These are phyloP conservation scores for Acrossocheilus wenchowensis DNA, from an alignment of 2,797 vertebrate genomes.

Conservation along the genomic window DNA sequence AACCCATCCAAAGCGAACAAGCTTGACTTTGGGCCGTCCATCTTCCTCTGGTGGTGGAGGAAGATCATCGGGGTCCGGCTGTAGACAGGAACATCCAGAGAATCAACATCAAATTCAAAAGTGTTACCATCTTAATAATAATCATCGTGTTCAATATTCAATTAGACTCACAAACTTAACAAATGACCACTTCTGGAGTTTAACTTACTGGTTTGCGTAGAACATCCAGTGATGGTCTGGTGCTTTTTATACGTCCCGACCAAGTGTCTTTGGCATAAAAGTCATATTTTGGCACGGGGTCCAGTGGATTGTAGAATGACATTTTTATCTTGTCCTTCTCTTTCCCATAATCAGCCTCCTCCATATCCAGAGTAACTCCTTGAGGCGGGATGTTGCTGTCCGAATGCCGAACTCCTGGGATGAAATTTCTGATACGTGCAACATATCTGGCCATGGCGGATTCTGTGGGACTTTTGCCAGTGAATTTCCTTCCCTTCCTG, in stretches of 20 bases:
- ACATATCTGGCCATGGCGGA: not conserved
- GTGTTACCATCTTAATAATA: too few species aligned
- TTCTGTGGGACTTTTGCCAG: not conserved
- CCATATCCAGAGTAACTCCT: slow-evolving; percentile 1
- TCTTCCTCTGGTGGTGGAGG: slow-evolving; percentile 7
- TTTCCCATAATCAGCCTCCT: not conserved
- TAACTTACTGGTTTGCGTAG: slow-evolving; percentile 28
- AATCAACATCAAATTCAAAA: not conserved
- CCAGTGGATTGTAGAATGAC: not conserved
- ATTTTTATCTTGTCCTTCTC: not conserved
- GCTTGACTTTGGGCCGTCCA: slow-evolving; percentile 35
- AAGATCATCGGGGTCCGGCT: not conserved
- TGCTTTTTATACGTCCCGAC: not conserved
- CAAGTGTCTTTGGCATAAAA: slow-evolving; percentile 38
- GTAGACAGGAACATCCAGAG: not conserved
- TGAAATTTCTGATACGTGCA: not conserved
- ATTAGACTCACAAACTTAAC: not conserved
- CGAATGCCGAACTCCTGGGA: not conserved
- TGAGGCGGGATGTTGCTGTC: not conserved
- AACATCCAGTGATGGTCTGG: slow-evolving; percentile 36
- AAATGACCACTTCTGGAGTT: not conserved
- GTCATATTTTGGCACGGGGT: not conserved
- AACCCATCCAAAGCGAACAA: slow-evolving; percentile 77
- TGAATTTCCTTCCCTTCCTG: not conserved
- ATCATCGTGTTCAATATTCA: not conserved